Evolutionary conservation across 1,140 invertebrate genomes (phyloP).

Genomic region (Pseudachorutes palmiensis): DNA sequence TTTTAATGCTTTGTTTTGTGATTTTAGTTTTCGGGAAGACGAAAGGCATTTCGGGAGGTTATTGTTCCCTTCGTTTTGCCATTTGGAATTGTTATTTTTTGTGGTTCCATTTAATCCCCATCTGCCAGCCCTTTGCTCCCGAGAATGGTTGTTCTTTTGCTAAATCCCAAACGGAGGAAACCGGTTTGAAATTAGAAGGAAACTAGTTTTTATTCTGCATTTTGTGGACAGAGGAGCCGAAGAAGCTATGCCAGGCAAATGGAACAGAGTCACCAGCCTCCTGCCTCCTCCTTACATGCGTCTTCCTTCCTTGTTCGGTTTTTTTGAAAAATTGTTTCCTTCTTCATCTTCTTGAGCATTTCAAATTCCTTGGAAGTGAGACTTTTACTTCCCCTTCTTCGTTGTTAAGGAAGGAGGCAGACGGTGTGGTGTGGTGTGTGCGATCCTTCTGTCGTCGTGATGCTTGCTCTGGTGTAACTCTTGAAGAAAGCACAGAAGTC

Average conservation of each 20-base stretch:
- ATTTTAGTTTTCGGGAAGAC: background rate
- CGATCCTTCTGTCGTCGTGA: too few species aligned
- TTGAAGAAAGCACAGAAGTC: background rate
- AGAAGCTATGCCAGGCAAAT: background rate
- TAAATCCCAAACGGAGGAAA: background rate
- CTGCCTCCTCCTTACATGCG: background rate
- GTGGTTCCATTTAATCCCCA: background rate
- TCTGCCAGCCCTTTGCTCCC: background rate
- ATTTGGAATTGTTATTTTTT: conserved; percentile 12
- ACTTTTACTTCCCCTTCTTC: too few species aligned
- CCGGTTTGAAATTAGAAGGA: conserved; percentile 10
- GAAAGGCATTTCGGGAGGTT: background rate
- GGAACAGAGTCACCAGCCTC: background rate
- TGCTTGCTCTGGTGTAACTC: too few species aligned
- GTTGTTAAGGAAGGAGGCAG: too few species aligned
- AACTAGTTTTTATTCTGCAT: background rate
- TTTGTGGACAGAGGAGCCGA: background rate
- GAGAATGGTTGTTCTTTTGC: background rate
- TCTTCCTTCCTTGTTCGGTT: background rate
- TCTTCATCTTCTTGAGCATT: background rate
- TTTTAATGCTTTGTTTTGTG: background rate
- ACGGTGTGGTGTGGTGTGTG: too few species aligned
- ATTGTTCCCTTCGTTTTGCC: conserved; percentile 10
- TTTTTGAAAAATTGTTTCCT: background rate
- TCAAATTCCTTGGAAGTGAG: background rate